Evolutionary conservation across 2,797 vertebrate species (phyloP).

Genomic region (Spea hammondii): DNA sequence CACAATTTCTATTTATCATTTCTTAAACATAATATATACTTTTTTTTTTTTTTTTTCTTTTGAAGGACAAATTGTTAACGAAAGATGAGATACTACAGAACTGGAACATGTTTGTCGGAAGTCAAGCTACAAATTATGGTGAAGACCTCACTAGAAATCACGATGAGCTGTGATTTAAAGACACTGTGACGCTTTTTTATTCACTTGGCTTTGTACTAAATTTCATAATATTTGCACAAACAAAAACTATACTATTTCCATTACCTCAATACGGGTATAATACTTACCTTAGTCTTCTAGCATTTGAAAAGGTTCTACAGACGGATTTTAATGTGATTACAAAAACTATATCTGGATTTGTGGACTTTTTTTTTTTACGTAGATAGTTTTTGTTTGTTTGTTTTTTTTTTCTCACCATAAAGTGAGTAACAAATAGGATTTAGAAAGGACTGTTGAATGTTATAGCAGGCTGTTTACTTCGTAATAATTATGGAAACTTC

Average conservation of each 20-base stretch:
- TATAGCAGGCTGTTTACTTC: constrained; percentile 1
- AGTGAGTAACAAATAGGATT: background rate
- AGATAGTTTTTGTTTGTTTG: background rate
- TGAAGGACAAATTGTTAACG: constrained; percentile 83
- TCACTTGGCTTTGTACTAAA: constrained; percentile 4
- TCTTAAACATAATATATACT: background rate
- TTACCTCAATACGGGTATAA: constrained; percentile 58
- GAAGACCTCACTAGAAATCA: constrained; percentile 95
- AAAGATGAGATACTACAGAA: constrained; percentile 95
- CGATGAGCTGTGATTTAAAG: constrained; percentile 84
- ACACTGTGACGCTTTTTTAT: constrained; percentile 12
- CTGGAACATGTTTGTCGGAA: constrained; percentile 99
- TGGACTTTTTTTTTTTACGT: too few relatives aligned
- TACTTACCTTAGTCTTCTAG: constrained; percentile 53
- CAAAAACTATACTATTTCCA: constrained; percentile 53
- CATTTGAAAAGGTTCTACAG: constrained; percentile 41
- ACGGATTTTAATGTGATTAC: constrained; percentile 38
- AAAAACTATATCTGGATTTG: constrained; percentile 1
- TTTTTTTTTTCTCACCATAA: background rate
- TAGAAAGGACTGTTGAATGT: constrained; percentile 9
- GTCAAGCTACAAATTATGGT: constrained; percentile 97
- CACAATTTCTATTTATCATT: too few relatives aligned
- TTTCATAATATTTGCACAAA: constrained; percentile 50
- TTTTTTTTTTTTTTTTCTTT: background rate
- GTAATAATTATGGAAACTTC: constrained; percentile 2